These are phyloP conservation scores for Pica pica DNA, from an alignment of 2,113 vertebrate genomes.

Conservation along the genomic window DNA sequence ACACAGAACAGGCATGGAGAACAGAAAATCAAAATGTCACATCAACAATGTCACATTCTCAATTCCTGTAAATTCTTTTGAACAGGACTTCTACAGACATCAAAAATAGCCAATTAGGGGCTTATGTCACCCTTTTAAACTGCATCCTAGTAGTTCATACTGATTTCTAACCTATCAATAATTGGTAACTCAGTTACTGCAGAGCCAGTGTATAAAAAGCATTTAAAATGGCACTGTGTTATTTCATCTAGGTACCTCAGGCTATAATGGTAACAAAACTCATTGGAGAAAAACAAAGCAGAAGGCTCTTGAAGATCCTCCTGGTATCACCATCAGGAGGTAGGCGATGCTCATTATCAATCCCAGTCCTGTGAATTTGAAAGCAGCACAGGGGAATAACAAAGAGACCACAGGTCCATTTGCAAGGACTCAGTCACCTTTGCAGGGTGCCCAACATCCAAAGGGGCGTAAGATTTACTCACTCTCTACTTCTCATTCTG, in stretches of 20 bases:
- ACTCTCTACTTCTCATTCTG: not conserved
- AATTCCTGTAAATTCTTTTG: not conserved
- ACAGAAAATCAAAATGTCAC: constrained; percentile 22
- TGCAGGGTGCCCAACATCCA: not conserved
- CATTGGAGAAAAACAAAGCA: not conserved
- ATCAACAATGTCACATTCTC: not conserved
- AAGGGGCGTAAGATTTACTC: not conserved
- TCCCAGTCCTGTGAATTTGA: not conserved
- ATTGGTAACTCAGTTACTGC: not conserved
- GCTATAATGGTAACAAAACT: not conserved
- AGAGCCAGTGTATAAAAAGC: not conserved
- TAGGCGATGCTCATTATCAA: fast-evolving
- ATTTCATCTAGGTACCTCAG: not conserved
- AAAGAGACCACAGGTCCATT: not conserved
- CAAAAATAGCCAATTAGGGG: not conserved
- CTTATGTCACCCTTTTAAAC: not conserved
- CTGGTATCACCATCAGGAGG: not conserved
- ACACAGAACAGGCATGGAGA: not conserved
- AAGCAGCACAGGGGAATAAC: not conserved
- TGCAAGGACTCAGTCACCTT: not conserved
- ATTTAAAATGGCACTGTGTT: not conserved
- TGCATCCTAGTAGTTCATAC: not conserved
- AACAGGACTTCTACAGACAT: not conserved
- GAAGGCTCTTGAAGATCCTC: not conserved
- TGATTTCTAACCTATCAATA: not conserved